Evolutionary conservation across 2,888 invertebrate species (phyloP).

Genomic region (Nematopogon swammerdamellus): DNA sequence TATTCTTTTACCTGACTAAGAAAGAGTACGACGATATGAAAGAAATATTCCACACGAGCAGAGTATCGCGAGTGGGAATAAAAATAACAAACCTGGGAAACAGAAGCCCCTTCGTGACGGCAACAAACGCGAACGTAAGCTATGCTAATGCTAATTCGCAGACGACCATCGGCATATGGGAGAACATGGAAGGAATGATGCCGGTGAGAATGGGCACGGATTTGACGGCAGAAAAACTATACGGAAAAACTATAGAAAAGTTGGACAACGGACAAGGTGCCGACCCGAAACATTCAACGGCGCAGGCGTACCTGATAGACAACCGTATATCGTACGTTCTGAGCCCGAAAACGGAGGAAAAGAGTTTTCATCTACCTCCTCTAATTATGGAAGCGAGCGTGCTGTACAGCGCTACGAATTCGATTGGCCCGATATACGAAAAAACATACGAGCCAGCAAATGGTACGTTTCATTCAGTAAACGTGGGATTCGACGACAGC

Average conservation of each 20-base stretch:
- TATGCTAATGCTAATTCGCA: constrained; percentile 6
- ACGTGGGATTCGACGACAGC: constrained; percentile 1
- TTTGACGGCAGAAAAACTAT: constrained; percentile 2
- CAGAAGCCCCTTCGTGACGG: constrained; percentile 5
- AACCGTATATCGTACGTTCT: background rate
- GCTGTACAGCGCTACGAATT: constrained; percentile 5
- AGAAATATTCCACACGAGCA: too few relatives aligned
- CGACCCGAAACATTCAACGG: background rate
- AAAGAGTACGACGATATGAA: too few relatives aligned
- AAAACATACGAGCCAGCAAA: constrained; percentile 1
- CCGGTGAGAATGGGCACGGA: constrained; percentile 1
- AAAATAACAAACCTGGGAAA: constrained; percentile 6
- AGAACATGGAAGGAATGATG: constrained; percentile 4
- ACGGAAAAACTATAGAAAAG: constrained; percentile 1
- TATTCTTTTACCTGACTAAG: constrained; percentile 1
- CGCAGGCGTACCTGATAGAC: background rate
- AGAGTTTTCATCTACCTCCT: background rate
- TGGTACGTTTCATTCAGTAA: constrained; percentile 1
- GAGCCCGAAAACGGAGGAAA: background rate
- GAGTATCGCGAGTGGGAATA: background rate
- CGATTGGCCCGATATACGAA: constrained; percentile 4
- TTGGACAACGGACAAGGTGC: background rate
- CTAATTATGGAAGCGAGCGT: constrained; percentile 4
- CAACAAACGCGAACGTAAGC: constrained; percentile 4
- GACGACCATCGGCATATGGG: constrained; percentile 7